Conservation (phyloP, 1,140 invertebrate genomes). For the Augochlora pura region DNA sequence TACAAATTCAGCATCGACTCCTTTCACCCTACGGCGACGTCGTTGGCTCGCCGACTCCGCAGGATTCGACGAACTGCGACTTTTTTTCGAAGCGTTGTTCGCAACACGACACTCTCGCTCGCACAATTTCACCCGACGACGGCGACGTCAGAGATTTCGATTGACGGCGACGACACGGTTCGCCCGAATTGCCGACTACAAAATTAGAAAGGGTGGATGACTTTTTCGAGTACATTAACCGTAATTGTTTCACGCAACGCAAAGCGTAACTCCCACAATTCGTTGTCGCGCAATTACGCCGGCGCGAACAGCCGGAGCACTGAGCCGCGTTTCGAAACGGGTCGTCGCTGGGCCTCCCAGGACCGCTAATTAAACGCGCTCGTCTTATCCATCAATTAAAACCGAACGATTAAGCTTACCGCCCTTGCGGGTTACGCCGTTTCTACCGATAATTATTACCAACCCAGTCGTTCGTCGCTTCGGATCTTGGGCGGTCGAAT, state of each 20-base stretch:
- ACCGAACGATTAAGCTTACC: slow-evolving; percentile 51
- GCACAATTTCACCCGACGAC: too few relatives aligned
- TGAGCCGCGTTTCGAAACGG: slow-evolving; percentile 23
- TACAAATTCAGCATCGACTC: slow-evolving; percentile 25
- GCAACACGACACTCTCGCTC: neutral
- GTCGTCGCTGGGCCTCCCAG: slow-evolving; percentile 14
- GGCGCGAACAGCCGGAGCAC: slow-evolving; percentile 1
- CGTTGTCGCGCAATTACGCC: slow-evolving; percentile 37
- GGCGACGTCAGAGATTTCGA: neutral
- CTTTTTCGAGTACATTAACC: neutral
- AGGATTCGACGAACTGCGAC: neutral
- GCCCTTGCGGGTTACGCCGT: slow-evolving; percentile 8
- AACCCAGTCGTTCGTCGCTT: slow-evolving; percentile 14
- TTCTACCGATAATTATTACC: slow-evolving; percentile 59
- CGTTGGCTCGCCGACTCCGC: neutral
- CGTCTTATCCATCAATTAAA: slow-evolving; percentile 56
- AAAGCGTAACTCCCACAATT: slow-evolving; percentile 11
- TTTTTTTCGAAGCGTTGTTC: neutral
- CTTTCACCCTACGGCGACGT: neutral
- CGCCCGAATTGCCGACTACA: neutral
- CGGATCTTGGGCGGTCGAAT: slow-evolving; percentile 42
- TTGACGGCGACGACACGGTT: too few relatives aligned
- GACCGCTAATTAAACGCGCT: slow-evolving; percentile 52
- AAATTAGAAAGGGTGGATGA: neutral
- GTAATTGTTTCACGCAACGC: neutral